These are phyloP conservation scores for Altica lythri DNA, from an alignment of 2,888 invertebrate genomes.

Conservation along the genomic window DNA sequence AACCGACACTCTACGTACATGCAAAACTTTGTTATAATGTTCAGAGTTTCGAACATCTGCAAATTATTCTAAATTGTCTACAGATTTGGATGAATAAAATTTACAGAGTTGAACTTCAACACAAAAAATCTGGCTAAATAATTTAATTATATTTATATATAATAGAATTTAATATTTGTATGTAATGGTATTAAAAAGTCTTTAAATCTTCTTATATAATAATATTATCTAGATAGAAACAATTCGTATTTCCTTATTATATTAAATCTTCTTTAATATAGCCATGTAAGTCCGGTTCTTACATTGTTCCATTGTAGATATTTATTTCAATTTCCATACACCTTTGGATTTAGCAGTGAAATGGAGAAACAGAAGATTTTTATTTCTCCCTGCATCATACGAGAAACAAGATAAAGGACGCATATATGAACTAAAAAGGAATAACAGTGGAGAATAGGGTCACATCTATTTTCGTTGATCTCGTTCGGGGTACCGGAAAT, in stretches of 20 bases:
- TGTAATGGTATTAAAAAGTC: too few species aligned
- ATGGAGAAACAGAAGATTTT: conserved; percentile 52
- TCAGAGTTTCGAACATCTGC: conserved; percentile 15
- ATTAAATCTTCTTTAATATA: too few species aligned
- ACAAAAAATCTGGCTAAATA: too few species aligned
- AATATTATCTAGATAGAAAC: too few species aligned
- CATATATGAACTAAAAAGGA: conserved; percentile 48
- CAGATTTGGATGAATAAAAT: background rate
- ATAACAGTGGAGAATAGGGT: conserved; percentile 22
- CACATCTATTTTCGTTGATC: conserved; percentile 29
- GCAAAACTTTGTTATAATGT: conserved; percentile 13
- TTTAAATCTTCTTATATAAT: too few species aligned
- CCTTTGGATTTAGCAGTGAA: conserved; percentile 50
- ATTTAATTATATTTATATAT: too few species aligned
- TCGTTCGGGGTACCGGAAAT: conserved; percentile 26
- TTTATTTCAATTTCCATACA: conserved; percentile 55
- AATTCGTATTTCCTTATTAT: too few species aligned
- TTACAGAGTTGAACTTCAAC: conserved; percentile 4
- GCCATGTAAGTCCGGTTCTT: background rate
- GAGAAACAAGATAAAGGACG: conserved; percentile 42
- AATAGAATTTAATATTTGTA: too few species aligned
- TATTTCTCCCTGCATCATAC: conserved; percentile 47
- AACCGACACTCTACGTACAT: background rate
- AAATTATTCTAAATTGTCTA: conserved; percentile 8
- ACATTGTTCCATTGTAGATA: conserved; percentile 35